phyloP scores from a whole-genome alignment of 2,113 vertebrate species.

The Tursiops truncatus region DNA sequence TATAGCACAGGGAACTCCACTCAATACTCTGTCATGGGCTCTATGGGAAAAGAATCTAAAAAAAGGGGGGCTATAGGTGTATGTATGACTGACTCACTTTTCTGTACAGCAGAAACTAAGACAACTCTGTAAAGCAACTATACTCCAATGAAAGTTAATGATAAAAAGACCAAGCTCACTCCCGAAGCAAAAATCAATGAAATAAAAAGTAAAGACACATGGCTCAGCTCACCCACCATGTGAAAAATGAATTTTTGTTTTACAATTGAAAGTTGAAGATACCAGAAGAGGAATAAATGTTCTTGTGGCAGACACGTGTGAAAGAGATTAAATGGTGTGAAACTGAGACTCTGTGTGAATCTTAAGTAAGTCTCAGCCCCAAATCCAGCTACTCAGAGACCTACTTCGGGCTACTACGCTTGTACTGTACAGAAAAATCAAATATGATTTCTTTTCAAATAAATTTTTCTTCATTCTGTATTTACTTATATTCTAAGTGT shows the following conservation, averaged over 20 bases:
- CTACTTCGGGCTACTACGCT: not conserved
- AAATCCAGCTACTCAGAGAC: not conserved
- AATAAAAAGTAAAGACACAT: not conserved
- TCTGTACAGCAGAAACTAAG: not conserved
- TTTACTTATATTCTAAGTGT: not conserved
- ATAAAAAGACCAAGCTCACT: too few species aligned
- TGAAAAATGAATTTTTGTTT: not conserved
- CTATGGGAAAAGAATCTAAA: too few species aligned
- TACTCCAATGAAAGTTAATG: not conserved
- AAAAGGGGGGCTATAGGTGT: not conserved
- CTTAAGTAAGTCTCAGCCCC: not conserved
- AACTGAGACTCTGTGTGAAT: not conserved
- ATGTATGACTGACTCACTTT: not conserved
- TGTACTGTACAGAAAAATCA: too few species aligned
- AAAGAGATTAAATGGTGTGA: not conserved
- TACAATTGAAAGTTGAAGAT: not conserved
- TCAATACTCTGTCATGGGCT: not conserved
- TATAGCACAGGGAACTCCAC: not conserved
- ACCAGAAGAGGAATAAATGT: not conserved
- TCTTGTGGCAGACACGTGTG: fast-evolving
- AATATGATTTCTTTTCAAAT: not conserved
- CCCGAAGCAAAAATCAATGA: not conserved
- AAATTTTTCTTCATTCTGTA: not conserved
- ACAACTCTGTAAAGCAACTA: not conserved
- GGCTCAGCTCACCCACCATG: not conserved